Conservation (phyloP, 2,797 vertebrate genomes). For the Pipistrellus nathusii region DNA sequence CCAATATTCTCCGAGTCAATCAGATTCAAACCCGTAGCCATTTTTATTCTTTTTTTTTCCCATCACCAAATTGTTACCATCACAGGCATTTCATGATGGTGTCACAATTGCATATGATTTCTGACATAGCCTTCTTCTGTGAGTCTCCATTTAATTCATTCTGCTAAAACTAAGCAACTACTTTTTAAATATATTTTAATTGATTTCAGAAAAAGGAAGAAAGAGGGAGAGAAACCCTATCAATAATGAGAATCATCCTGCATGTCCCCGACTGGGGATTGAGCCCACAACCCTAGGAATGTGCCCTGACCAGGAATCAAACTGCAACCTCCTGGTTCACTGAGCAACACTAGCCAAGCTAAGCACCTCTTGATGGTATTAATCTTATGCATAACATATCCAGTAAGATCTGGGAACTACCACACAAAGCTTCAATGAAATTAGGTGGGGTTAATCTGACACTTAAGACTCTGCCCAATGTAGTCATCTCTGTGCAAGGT, state of each 20-base stretch:
- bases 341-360: too few species aligned
- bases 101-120: background rate
- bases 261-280: too few species aligned
- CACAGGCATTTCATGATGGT: background rate
- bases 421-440: background rate
- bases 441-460: conserved; percentile 6
- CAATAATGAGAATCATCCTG: too few species aligned
- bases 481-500: background rate
- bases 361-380: background rate
- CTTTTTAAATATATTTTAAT: too few species aligned
- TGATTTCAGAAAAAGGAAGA: too few species aligned
- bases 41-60: background rate
- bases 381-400: conserved; percentile 34
- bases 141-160: background rate
- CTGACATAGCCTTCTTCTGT: background rate
- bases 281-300: too few species aligned
- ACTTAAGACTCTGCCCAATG: background rate
- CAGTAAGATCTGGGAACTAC: background rate
- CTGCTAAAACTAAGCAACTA: background rate
- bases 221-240: too few species aligned
- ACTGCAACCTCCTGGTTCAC: too few species aligned
- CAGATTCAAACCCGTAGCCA: background rate
- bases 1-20: background rate
- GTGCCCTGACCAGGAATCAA: too few species aligned
- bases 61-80: background rate